A percentile compares a stretch with the other conserved stretches of the same genome.
Conservation (phyloP, 2,113 vertebrate genomes). For the Prunella himalayana region DNA sequence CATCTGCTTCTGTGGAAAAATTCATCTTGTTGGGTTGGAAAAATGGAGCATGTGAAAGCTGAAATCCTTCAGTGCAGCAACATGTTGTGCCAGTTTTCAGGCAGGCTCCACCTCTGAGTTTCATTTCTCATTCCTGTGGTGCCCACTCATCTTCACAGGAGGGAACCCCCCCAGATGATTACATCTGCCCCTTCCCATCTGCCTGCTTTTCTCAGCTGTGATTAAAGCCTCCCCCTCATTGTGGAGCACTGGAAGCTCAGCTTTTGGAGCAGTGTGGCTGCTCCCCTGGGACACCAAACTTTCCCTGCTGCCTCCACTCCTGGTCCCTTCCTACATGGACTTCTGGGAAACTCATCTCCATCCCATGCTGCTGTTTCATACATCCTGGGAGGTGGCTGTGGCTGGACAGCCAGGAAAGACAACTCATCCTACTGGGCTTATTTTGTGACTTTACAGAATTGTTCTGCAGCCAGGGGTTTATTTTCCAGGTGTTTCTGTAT, state of each 20-base stretch:
- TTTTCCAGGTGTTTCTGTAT: background rate
- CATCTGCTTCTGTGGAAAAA: constrained; percentile 61
- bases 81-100: background rate
- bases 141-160: background rate
- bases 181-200: background rate
- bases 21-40: constrained; percentile 49
- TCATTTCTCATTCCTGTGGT: background rate
- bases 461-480: background rate
- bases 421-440: background rate
- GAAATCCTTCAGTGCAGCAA: background rate
- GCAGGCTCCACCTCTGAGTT: constrained; percentile 32
- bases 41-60: constrained; percentile 44
- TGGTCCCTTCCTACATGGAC: background rate
- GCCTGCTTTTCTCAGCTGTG: background rate
- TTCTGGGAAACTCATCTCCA: background rate
- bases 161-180: background rate
- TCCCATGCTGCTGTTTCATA: background rate
- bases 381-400: background rate
- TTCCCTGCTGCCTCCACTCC: background rate
- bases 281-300: background rate
- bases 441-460: background rate
- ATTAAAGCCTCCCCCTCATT: accelerated
- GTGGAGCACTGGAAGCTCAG: background rate
- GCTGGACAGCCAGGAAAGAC: background rate
- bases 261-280: background rate